Base-by-base conservation (phyloP, 1,140 invertebrate genomes). In the Dufourea novaeangliae region DNA sequence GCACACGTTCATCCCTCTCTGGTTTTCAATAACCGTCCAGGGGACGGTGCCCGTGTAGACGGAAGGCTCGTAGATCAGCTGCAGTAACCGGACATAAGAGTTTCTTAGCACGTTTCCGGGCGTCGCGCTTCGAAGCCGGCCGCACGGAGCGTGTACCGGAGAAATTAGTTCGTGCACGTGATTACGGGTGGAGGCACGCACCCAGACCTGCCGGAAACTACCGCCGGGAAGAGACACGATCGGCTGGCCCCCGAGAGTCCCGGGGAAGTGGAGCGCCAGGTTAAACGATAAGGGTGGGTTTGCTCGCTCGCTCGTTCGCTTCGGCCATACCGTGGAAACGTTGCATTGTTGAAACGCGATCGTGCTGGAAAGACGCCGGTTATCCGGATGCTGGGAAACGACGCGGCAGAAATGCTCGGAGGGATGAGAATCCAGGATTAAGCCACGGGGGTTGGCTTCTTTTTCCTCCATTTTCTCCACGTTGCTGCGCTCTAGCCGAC, bases 131-230 rank as follows among this genome's bases (percentile, higher is more conserved):
- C 59, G 78, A 59, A 54, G 74, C 44, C 62, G 82, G 68, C 79
- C 79, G 59, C 76, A 78, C 73, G 77, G 50, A 85, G 81, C 83
- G 78, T 81, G 83, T 77, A 75, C 46, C 79, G 64, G 73, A 87
- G 82, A 87, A 88, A 90, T 89, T 88, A 89, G 87, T 86, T 83
- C 56, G 79, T 70, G 86, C 84, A 82, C 87, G 88, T 89, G 87
- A 90, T 88, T 88, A 83, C 77, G 76, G 79, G 78, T 32, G 69
- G 76, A 83, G 83, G 84, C 82, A 88, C 86, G 88, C 88, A 88
- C 83, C 50, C 78, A 78, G 70, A n/a, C n/a, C 67, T 46, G 78
- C 61, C 75, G 44, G 56, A 69, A 63, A 72, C 39, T 64, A 83
- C 79, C 59, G 71, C 29, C 20, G 25, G 54, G 29, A 71, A 63